Conservation (phyloP, 2,797 vertebrate species). For the Onychomys leucogaster region DNA sequence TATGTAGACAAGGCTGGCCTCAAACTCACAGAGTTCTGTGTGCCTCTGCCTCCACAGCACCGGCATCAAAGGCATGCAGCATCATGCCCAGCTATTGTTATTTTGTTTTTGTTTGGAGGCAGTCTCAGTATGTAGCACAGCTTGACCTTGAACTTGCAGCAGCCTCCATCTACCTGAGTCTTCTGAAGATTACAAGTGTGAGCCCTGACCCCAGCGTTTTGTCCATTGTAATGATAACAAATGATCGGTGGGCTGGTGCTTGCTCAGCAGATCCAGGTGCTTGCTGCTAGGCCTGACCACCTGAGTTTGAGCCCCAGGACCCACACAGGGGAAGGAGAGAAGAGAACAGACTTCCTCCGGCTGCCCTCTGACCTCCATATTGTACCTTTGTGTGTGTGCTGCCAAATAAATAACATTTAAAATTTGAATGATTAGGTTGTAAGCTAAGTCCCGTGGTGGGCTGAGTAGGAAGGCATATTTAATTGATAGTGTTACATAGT, state of each 20-base stretch:
- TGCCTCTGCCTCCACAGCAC: background rate
- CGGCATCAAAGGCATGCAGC: background rate
- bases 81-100: background rate
- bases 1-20: background rate
- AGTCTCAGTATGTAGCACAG: background rate
- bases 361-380: background rate
- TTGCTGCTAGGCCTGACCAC: background rate
- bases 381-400: background rate
- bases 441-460: background rate
- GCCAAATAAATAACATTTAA: background rate
- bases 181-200: background rate
- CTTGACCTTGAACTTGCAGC: background rate
- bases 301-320: background rate
- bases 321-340: background rate
- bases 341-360: background rate
- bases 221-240: background rate
- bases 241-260: background rate
- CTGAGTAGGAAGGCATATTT: no score
- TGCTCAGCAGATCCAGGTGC: background rate
- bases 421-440: background rate
- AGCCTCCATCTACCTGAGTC: background rate
- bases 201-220: background rate
- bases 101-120: background rate
- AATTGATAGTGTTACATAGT: no score
- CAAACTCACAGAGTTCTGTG: background rate